These are phyloP conservation scores for Drosophila siamana DNA, from an alignment of 2,888 invertebrate species.

Conservation along the genomic window DNA sequence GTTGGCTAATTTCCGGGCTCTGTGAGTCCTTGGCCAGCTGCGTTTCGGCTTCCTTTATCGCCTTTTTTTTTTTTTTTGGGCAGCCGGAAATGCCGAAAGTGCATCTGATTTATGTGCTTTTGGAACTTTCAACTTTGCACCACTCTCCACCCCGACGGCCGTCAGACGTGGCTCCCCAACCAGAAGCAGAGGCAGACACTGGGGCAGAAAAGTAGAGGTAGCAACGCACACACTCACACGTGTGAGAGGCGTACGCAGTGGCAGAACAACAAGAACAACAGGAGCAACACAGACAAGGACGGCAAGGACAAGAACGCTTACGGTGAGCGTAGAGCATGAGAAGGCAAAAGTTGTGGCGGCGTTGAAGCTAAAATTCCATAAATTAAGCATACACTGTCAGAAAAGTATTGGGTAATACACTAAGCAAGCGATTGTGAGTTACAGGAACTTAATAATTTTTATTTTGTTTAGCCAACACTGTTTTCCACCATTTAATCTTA, in stretches of 20 bases:
- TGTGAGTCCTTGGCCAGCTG: conserved; percentile 33
- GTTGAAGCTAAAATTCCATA: conserved; percentile 83
- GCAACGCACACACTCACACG: conserved; percentile 41
- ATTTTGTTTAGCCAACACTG: no score
- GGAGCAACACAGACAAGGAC: conserved; percentile 26
- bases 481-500: no score
- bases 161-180: neutral
- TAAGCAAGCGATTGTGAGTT: no score
- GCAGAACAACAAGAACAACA: conserved; percentile 38
- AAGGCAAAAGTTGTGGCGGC: conserved; percentile 67
- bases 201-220: no score
- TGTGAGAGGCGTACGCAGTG: conserved; percentile 58
- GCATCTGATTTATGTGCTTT: conserved; percentile 81
- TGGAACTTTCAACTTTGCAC: conserved; percentile 66
- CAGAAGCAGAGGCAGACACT: neutral
- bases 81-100: conserved; percentile 74
- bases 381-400: conserved; percentile 76
- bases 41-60: conserved; percentile 11
- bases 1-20: conserved; percentile 65
- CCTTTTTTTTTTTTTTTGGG: conserved; percentile 30
- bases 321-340: conserved; percentile 45
- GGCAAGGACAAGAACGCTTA: conserved; percentile 41
- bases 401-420: no score
- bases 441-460: no score
- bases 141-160: no score